Conservation (phyloP, 2,888 invertebrate species). For the Sarcophaga rosellei region DNA sequence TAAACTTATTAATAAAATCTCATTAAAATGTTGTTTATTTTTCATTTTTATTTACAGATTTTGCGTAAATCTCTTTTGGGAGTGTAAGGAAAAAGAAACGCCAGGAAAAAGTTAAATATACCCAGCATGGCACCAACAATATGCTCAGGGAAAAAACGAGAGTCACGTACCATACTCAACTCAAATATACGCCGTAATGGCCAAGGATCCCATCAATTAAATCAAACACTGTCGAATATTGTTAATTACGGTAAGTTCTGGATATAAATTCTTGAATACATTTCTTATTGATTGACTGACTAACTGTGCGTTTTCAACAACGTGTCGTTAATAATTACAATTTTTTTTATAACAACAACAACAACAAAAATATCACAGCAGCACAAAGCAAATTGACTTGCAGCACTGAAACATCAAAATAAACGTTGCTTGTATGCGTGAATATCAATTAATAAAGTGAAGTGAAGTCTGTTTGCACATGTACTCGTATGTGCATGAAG, state of each 20-base stretch:
- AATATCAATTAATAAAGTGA: slow-evolving; percentile 19
- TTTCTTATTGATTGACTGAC: neutral
- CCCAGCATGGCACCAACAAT: slow-evolving; percentile 79
- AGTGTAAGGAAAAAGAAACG: neutral
- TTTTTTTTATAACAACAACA: neutral
- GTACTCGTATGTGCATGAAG: slow-evolving; percentile 2
- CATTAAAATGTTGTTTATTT: neutral
- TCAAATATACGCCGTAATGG: slow-evolving; percentile 53
- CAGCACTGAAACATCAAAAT: neutral
- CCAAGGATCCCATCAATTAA: slow-evolving; percentile 51
- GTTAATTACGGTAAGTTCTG: slow-evolving; percentile 73
- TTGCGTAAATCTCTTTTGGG: neutral
- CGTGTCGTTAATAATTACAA: slow-evolving; percentile 9
- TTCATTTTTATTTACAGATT: slow-evolving; percentile 19
- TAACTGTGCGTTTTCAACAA: slow-evolving; percentile 26
- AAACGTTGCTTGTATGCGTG: neutral
- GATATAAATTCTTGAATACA: too few relatives aligned
- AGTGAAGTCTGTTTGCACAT: neutral
- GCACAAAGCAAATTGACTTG: neutral
- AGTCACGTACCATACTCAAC: slow-evolving; percentile 71
- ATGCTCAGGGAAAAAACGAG: slow-evolving; percentile 77
- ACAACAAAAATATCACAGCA: neutral
- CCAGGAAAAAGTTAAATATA: neutral
- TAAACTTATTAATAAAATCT: too few relatives aligned
- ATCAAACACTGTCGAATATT: slow-evolving; percentile 69